Percentiles rank a stretch among this genome's conserved stretches.
phyloP scores from a whole-genome alignment of 2,888 invertebrate genomes.

The Andrena flavipes region DNA sequence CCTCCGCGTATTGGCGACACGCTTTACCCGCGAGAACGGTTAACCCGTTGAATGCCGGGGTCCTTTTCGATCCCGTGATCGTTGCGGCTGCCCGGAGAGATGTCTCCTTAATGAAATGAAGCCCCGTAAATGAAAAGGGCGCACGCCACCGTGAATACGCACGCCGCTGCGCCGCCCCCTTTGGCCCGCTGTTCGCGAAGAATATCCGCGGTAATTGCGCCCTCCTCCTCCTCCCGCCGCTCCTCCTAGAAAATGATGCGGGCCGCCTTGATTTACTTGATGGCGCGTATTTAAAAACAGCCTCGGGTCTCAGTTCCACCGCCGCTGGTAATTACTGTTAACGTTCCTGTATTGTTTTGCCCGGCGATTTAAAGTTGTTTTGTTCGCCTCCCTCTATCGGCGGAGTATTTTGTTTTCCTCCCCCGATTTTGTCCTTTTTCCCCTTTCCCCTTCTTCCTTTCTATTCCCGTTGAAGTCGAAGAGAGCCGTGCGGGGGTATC shows the following conservation, averaged over 20 bases:
- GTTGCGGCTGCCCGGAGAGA: constrained; percentile 23
- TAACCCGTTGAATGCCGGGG: constrained; percentile 34
- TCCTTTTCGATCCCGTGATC: constrained; percentile 41
- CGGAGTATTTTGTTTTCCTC: neutral
- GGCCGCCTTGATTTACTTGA: constrained; percentile 33
- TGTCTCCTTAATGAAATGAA: constrained; percentile 59
- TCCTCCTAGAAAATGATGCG: constrained; percentile 24
- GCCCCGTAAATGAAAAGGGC: constrained; percentile 45
- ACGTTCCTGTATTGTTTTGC: constrained; percentile 19
- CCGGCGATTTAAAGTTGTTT: constrained; percentile 14
- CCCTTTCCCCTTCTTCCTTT: neutral
- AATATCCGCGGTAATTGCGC: constrained; percentile 57
- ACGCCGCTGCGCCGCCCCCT: neutral
- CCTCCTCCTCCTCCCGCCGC: too few relatives aligned
- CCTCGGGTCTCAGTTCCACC: constrained; percentile 2
- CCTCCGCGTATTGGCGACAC: constrained; percentile 11
- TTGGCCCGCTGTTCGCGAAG: constrained; percentile 16
- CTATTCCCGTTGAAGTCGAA: neutral
- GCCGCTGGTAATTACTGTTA: constrained; percentile 46
- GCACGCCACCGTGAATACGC: constrained; percentile 48
- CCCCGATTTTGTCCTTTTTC: neutral
- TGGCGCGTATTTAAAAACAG: constrained; percentile 43
- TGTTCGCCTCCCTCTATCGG: neutral
- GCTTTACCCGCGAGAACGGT: constrained; percentile 11
- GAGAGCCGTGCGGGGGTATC: neutral